Evolutionary conservation across 2,113 vertebrate species (phyloP), one percentile per base, ranked within the genome.

Genomic region (Gobius niger): DNA sequence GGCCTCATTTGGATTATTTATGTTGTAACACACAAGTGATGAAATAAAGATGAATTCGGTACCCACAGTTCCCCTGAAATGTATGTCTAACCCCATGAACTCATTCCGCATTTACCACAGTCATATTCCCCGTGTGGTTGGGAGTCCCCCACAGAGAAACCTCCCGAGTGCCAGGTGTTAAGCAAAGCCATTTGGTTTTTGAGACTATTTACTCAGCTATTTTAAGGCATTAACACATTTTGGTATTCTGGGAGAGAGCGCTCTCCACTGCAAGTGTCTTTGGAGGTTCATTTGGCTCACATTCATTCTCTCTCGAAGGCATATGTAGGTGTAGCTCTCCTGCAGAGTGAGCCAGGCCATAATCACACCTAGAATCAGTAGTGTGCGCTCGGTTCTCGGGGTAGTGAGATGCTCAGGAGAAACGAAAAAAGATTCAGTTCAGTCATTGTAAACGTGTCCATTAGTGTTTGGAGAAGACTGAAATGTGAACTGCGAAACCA

Each of bases 1-100:
- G 44, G 40, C 54, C 62, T 67, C 67, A 69, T 64, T 57, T 78
- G 63, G 52, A 80, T 78, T 80, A 81, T 81, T 78, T 15, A 77
- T 81, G 73, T 66, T 47, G 66, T 77, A 67, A 80, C 73, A 80
- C 73, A 68, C 62, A 47, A 75, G 60, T 5, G 13, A 73, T 75
- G 40, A 75, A 77, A 77, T 80, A 82, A 79, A 70, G 51, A 85
- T 80, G 67, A 72, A 61, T 59, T 59, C 14, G 49, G 18, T 42
- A 47, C 57, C 10, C 50, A 44, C 51, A 62, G 59, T 60, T 41
- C 56, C 34, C 41, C 41, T n/a, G 24, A 59, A 44, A 50, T 60
- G 24, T 62, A 60, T n/a, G 34, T 41, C 67, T 64, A 0, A 72
- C 72, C 68, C 59, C 41, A 72, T 65, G 44, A 12, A 10, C 4